Evolutionary conservation across 2,888 invertebrate species (phyloP).

Genomic region (Pachycephus smyrnensis): DNA sequence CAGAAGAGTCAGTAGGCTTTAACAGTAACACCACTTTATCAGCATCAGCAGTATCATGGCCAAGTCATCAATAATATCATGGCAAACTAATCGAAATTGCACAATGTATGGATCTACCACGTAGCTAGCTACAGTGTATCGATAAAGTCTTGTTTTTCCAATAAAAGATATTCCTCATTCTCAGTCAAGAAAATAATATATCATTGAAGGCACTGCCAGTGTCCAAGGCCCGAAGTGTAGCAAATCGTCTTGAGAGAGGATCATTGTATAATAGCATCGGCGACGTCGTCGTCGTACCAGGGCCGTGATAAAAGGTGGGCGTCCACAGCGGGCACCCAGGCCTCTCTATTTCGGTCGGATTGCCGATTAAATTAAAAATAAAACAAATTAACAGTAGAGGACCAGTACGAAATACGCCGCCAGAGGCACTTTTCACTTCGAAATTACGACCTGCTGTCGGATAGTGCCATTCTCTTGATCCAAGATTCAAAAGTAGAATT

Average conservation of each 20-base stretch:
- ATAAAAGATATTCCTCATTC: background rate
- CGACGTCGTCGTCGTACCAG: constrained; percentile 15
- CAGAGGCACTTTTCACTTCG: background rate
- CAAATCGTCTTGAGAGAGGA: background rate
- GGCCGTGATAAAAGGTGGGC: constrained; percentile 29
- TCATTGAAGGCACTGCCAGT: background rate
- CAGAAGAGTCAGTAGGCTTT: background rate
- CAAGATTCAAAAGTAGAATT: background rate
- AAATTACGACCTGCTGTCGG: background rate
- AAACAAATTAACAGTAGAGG: background rate
- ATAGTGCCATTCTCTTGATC: background rate
- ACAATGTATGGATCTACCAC: background rate
- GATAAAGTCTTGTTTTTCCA: background rate
- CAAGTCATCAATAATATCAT: background rate
- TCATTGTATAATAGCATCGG: constrained; percentile 37
- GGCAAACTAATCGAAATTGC: background rate
- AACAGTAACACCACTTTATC: background rate
- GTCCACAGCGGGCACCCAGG: background rate
- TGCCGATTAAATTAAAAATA: background rate
- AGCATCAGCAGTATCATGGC: background rate
- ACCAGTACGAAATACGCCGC: background rate
- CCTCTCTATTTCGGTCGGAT: constrained; percentile 1
- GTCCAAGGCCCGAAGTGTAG: background rate
- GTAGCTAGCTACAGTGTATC: background rate
- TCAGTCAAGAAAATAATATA: background rate